phyloP scores from a whole-genome alignment of 2,797 vertebrate species.

The Coccyzus lansbergi region DNA sequence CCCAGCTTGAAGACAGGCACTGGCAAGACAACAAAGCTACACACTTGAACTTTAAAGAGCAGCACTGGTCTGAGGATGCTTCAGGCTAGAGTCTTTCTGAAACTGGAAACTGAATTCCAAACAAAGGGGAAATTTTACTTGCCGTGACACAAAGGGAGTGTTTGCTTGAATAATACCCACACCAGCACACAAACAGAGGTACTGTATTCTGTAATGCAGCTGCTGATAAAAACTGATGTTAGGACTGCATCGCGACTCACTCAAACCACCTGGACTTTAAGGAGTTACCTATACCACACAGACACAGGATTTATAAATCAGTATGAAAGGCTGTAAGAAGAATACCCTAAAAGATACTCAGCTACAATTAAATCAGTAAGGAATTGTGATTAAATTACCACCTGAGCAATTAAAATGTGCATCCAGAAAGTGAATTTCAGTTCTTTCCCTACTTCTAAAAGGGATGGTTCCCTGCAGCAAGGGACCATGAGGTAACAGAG shows the following conservation, averaged over 20 bases:
- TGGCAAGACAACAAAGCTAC: neutral
- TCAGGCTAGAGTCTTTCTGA: neutral
- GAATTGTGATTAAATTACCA: neutral
- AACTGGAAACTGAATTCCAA: neutral
- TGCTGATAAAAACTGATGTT: neutral
- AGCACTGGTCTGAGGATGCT: neutral
- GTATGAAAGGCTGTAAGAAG: neutral
- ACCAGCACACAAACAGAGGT: neutral
- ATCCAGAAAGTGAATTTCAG: neutral
- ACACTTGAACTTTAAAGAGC: neutral
- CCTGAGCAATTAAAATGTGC: neutral
- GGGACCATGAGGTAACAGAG: rapidly evolving
- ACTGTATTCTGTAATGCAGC: neutral
- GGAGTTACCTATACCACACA: neutral
- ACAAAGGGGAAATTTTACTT: neutral
- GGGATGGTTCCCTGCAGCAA: neutral
- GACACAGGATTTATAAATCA: neutral
- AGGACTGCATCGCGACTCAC: neutral
- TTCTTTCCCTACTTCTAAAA: neutral
- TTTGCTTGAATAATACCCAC: neutral
- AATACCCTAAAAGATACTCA: neutral
- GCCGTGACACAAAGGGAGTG: neutral
- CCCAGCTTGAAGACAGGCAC: neutral
- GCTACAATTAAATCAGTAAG: neutral
- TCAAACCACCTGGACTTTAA: neutral